Percentiles rank a stretch among this genome's conserved stretches.
Conservation (phyloP, 2,888 invertebrate species). For the Pseudolycoriella hygida region DNA sequence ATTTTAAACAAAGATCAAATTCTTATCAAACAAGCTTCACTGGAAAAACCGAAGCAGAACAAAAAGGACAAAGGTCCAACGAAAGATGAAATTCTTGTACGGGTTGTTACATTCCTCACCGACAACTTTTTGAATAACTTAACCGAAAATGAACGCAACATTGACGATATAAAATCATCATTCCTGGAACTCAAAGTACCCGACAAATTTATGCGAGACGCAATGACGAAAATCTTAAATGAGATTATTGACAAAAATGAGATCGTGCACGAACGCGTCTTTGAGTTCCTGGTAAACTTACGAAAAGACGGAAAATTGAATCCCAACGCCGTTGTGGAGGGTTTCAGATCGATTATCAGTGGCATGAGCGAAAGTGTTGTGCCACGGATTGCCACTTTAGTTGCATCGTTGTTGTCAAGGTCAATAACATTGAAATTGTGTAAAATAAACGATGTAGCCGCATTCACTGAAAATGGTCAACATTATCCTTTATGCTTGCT, state of each 20-base stretch:
- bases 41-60: constrained; percentile 59
- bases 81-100: constrained; percentile 59
- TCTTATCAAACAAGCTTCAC: constrained; percentile 60
- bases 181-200: constrained; percentile 54
- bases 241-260: constrained; percentile 45
- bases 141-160: constrained; percentile 13
- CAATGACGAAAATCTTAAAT: constrained; percentile 44
- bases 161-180: constrained; percentile 40
- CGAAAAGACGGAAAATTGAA: constrained; percentile 47
- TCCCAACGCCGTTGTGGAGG: constrained; percentile 41
- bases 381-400: constrained; percentile 48
- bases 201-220: constrained; percentile 54
- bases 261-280: constrained; percentile 47
- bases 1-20: constrained; percentile 41
- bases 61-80: constrained; percentile 62
- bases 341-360: constrained; percentile 48
- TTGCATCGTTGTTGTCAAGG: constrained; percentile 39
- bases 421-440: constrained; percentile 45
- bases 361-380: constrained; percentile 52
- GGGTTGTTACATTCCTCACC: constrained; percentile 40
- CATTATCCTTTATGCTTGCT: constrained; percentile 78
- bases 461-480: constrained; percentile 59
- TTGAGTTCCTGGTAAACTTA: constrained; percentile 45
- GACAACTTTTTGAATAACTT: constrained; percentile 26
- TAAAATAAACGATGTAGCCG: constrained; percentile 55